phyloP scores from a whole-genome alignment of 2,888 invertebrate species.

The Drosophila differens region DNA sequence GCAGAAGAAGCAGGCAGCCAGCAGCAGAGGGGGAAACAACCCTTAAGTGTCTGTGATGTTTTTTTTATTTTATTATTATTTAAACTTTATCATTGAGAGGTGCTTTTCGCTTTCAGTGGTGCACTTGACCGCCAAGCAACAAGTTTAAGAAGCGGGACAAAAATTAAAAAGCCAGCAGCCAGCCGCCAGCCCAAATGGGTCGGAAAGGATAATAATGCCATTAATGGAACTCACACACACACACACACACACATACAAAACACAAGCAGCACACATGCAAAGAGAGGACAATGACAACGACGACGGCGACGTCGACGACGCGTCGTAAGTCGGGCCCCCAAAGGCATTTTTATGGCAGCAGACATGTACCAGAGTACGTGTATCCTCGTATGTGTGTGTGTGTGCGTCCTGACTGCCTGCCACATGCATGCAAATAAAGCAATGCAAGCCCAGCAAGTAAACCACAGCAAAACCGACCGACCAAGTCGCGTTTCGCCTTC shows the following conservation, averaged over 20 bases:
- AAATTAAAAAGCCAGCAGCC: slow-evolving; percentile 56
- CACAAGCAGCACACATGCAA: slow-evolving; percentile 17
- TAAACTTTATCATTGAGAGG: slow-evolving; percentile 63
- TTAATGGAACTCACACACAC: slow-evolving; percentile 53
- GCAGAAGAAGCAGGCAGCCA: slow-evolving; percentile 14
- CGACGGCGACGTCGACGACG: slow-evolving; percentile 26
- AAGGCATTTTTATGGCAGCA: slow-evolving; percentile 73
- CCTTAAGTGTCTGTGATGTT: slow-evolving; percentile 38
- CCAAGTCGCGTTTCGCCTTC: slow-evolving; percentile 74
- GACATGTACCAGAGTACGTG: slow-evolving; percentile 40
- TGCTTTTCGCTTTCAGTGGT: slow-evolving; percentile 61
- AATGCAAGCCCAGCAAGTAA: slow-evolving; percentile 60
- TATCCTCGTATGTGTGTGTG: slow-evolving; percentile 13
- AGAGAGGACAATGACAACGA: slow-evolving; percentile 43
- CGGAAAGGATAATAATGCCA: slow-evolving; percentile 72
- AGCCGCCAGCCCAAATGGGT: slow-evolving; percentile 35
- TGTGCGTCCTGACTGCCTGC: slow-evolving; percentile 46
- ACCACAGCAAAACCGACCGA: slow-evolving; percentile 50
- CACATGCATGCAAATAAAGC: slow-evolving; percentile 71
- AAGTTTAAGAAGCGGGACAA: slow-evolving; percentile 60
- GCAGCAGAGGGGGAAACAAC: slow-evolving; percentile 20
- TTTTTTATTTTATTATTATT: slow-evolving; percentile 41
- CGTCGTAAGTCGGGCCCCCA: slow-evolving; percentile 61
- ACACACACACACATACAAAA: slow-evolving; percentile 6
- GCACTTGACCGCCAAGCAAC: slow-evolving; percentile 74